Conservation (phyloP, 2,888 invertebrate species). For the Standfussiana lucernea region DNA sequence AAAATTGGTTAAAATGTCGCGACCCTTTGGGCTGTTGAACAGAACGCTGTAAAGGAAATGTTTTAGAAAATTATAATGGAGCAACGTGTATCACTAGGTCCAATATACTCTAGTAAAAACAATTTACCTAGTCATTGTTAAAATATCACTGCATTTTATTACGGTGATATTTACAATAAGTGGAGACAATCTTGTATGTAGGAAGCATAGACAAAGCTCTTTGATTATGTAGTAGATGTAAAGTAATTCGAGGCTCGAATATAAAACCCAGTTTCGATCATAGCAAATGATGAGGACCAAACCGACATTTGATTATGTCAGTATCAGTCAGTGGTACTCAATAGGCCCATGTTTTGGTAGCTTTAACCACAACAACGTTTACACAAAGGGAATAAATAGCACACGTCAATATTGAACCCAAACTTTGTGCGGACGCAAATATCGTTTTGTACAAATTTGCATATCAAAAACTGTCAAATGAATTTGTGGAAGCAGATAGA, state of each 20-base stretch:
- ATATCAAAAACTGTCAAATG: conserved; percentile 70
- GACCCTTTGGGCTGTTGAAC: conserved; percentile 25
- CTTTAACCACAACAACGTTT: conserved; percentile 59
- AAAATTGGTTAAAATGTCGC: conserved; percentile 36
- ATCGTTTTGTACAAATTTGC: conserved; percentile 68
- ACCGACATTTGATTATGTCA: conserved; percentile 29
- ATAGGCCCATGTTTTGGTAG: conserved; percentile 26
- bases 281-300: conserved; percentile 35
- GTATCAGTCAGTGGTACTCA: conserved; percentile 33
- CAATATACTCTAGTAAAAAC: conserved; percentile 29
- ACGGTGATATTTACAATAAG: conserved; percentile 16
- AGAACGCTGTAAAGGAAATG: conserved; percentile 16
- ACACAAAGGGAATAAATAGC: conserved; percentile 26
- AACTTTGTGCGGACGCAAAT: conserved; percentile 60
- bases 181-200: conserved; percentile 1
- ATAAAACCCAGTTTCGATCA: conserved; percentile 22
- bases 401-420: conserved; percentile 44
- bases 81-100: conserved; percentile 33
- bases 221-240: not conserved
- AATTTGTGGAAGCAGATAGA: conserved; percentile 66
- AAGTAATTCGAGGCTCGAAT: conserved; percentile 17
- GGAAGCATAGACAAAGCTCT: conserved; percentile 12
- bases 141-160: conserved; percentile 22
- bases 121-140: conserved; percentile 23
- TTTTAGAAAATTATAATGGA: conserved; percentile 39